phyloP scores from a whole-genome alignment of 2,888 invertebrate genomes.

The Cyaniris semiargus region DNA sequence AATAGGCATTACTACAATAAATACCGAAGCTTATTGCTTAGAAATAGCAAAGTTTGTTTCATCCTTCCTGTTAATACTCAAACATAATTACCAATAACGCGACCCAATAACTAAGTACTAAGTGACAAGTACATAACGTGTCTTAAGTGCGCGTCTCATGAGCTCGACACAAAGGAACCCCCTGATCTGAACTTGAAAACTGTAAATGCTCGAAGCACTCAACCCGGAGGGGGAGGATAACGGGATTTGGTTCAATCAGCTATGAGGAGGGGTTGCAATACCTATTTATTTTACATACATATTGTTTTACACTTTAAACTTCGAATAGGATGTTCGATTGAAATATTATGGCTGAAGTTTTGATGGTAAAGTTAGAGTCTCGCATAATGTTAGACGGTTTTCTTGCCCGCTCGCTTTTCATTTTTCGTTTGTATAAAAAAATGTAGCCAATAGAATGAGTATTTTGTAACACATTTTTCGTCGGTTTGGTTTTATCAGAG shows the following conservation, averaged over 20 bases:
- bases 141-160: constrained; percentile 26
- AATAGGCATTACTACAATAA: not conserved
- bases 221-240: constrained; percentile 46
- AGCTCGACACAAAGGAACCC: constrained; percentile 31
- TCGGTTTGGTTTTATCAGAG: too few relatives aligned
- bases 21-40: not conserved
- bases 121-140: constrained; percentile 21
- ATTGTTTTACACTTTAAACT: constrained; percentile 41
- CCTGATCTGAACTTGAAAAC: constrained; percentile 43
- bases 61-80: not conserved
- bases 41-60: not conserved
- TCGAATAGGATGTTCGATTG: constrained; percentile 14
- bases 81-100: not conserved
- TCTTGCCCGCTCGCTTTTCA: not conserved
- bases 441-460: too few relatives aligned
- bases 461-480: too few relatives aligned
- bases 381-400: not conserved
- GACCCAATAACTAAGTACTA: constrained; percentile 2
- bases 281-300: constrained; percentile 46
- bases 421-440: not conserved
- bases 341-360: constrained; percentile 13
- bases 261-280: constrained; percentile 45
- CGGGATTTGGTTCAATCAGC: constrained; percentile 49
- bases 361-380: not conserved
- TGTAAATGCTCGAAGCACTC: constrained; percentile 46